Evolutionary conservation across 2,797 vertebrate genomes (phyloP).

Genomic region (Triplophysa yarkandensis): DNA sequence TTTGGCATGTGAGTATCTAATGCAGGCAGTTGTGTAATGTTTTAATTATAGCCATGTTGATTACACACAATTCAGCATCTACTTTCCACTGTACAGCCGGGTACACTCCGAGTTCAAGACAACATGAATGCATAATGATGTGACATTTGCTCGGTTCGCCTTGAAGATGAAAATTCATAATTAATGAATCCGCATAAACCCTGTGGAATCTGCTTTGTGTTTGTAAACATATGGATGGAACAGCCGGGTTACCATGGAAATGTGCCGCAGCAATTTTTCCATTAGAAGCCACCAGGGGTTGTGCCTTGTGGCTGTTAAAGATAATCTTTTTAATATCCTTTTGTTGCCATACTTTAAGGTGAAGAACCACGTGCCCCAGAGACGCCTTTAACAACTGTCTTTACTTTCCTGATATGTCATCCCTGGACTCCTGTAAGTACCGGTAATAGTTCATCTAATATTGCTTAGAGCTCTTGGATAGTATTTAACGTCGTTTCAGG

Average conservation of each 20-base stretch:
- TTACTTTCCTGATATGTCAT: not conserved
- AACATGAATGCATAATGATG: not conserved
- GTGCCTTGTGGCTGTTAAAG: slow-evolving; percentile 12
- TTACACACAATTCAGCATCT: not conserved
- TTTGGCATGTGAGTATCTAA: not conserved
- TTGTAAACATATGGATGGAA: slow-evolving; percentile 38
- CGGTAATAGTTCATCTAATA: not conserved
- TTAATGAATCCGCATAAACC: slow-evolving; percentile 29
- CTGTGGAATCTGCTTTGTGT: slow-evolving; percentile 5
- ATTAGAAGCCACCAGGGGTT: slow-evolving; percentile 8
- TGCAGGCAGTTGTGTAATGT: not conserved
- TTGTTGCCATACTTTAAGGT: slow-evolving; percentile 9
- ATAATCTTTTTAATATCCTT: slow-evolving; percentile 39
- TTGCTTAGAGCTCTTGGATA: slow-evolving; percentile 11
- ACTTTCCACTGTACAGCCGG: slow-evolving; percentile 6
- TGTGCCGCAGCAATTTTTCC: slow-evolving; percentile 19
- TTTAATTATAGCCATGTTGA: slow-evolving; percentile 28
- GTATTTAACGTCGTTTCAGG: not conserved
- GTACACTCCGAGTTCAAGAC: not conserved
- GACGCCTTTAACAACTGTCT: not conserved
- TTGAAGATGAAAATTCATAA: slow-evolving; percentile 34
- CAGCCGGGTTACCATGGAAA: slow-evolving; percentile 29
- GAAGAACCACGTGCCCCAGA: not conserved
- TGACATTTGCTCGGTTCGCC: slow-evolving; percentile 5
- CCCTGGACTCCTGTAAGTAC: not conserved